Percentiles rank a stretch among this genome's conserved stretches.
Conservation (phyloP, 2,888 invertebrate species). For the Adineta ricciae region DNA sequence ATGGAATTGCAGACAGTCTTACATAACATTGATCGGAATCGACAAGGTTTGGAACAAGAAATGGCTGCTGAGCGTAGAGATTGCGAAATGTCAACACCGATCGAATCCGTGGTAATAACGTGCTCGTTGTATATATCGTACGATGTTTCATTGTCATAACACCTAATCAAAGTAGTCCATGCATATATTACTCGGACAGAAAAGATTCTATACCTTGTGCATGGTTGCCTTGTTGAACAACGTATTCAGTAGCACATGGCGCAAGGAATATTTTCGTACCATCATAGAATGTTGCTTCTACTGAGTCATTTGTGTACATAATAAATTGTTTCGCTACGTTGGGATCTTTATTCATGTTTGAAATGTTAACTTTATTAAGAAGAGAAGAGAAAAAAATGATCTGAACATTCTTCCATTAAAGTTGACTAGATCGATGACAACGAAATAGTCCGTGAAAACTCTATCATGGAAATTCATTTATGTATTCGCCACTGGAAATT, state of each 20-base stretch:
- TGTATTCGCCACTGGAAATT: not conserved
- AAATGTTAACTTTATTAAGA: not conserved
- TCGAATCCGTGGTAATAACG: not conserved
- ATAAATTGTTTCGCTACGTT: not conserved
- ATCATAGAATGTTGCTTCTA: not conserved
- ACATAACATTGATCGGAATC: not conserved
- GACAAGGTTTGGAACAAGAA: not conserved
- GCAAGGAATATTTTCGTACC: not conserved
- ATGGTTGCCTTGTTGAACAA: not conserved
- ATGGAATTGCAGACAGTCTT: not conserved
- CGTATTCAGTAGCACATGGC: slow-evolving; percentile 7
- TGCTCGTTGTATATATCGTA: slow-evolving; percentile 6
- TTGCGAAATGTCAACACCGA: not conserved
- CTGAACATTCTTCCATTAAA: not conserved
- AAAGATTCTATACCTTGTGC: not conserved
- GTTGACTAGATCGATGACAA: not conserved
- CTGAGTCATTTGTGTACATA: not conserved
- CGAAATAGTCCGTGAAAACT: not conserved
- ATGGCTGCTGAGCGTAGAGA: not conserved
- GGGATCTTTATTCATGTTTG: not conserved
- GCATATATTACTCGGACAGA: not conserved
- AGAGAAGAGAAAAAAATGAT: not conserved
- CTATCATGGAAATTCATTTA: not conserved
- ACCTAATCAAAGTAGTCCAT: not conserved
- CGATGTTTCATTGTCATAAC: not conserved